Evolutionary conservation across 2,888 invertebrate genomes (phyloP).

Genomic region (Cryptus viduatorius): DNA sequence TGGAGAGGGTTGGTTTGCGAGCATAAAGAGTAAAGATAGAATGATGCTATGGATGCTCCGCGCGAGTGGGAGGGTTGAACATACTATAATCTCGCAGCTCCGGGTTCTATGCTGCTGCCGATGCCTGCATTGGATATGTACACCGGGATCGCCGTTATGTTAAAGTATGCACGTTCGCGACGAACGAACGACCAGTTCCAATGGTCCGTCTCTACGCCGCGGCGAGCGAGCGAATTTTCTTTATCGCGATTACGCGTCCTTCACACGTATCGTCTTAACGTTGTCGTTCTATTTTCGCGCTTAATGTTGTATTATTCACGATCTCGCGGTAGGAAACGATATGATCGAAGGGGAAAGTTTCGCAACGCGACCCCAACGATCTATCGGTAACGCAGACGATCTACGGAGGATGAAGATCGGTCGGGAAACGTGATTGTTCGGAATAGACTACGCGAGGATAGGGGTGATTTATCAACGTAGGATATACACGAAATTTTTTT

Average conservation of each 20-base stretch:
- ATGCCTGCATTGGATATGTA: conserved; percentile 67
- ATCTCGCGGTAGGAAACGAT: conserved; percentile 21
- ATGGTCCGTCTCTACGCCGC: conserved; percentile 76
- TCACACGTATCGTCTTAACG: conserved; percentile 31
- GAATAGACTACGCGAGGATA: conserved; percentile 7
- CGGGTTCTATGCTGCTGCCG: conserved; percentile 27
- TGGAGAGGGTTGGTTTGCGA: conserved; percentile 50
- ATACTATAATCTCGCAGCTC: conserved; percentile 21
- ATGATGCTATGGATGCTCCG: conserved; percentile 53
- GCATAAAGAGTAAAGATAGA: conserved; percentile 67
- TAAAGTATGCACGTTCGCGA: conserved; percentile 78
- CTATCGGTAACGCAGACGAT: conserved; percentile 33
- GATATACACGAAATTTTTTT: not conserved
- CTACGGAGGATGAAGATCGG: conserved; percentile 14
- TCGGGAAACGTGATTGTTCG: conserved; percentile 27
- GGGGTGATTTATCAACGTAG: not conserved
- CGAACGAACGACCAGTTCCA: conserved; percentile 74
- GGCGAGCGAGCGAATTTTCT: conserved; percentile 68
- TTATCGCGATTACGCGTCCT: conserved; percentile 34
- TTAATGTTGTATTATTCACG: not conserved
- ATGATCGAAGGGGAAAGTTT: conserved; percentile 45
- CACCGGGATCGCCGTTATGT: conserved; percentile 72
- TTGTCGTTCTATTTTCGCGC: conserved; percentile 13
- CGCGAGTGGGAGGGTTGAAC: conserved; percentile 36
- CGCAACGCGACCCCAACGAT: not conserved